Evolutionary conservation across 2,888 invertebrate species (phyloP), one percentile per base, ranked within the genome.

Genomic region (Ceriagrion tenellum): DNA sequence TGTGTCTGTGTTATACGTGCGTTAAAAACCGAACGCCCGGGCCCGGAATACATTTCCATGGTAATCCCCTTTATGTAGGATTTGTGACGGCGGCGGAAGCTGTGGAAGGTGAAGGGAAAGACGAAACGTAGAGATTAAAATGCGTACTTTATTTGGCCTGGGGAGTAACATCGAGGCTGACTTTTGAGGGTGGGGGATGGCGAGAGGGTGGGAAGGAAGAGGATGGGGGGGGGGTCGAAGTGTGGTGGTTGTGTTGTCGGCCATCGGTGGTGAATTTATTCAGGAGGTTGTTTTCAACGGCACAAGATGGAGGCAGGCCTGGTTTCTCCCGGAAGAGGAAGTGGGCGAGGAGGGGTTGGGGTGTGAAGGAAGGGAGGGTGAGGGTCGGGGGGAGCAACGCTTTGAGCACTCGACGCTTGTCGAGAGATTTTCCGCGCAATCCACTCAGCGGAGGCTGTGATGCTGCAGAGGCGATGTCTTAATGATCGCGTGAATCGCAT

Each of bases 31-130:
- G 81, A 81, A 35, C 81, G 35, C 35, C 35, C 59, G 59, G 63
- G n/a, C n/a, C 40, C 59, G 40, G 93, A 93, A 93, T 93, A 47
- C 93, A 93, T 74, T 93, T 74, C 93, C 93, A 93, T 69, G 93
- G 47, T 93, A 93, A 93, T 93, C 93, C 93, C 93, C 47, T 93
- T 93, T 69, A 69, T 93, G 93, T 74, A 93, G 93, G 69, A 93
- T 93, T 93, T 93, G 93, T 69, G 69, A 93, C 69, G 69, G 93
- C n/a, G 93, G 55, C 63, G 63, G 47, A 10, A 20, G 89, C 23
- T 35, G 2, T 26, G 81, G 8, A 13, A 8, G 74, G 74, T 23
- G 74, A 6, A n/a, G n/a, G n/a, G n/a, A n/a, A n/a, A n/a, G n/a
- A n/a, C n/a, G n/a, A n/a, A 8, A 47, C 47, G 47, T 2, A 47